Evolutionary conservation across 2,888 invertebrate species (phyloP).

Genomic region (Mythimna albipuncta): DNA sequence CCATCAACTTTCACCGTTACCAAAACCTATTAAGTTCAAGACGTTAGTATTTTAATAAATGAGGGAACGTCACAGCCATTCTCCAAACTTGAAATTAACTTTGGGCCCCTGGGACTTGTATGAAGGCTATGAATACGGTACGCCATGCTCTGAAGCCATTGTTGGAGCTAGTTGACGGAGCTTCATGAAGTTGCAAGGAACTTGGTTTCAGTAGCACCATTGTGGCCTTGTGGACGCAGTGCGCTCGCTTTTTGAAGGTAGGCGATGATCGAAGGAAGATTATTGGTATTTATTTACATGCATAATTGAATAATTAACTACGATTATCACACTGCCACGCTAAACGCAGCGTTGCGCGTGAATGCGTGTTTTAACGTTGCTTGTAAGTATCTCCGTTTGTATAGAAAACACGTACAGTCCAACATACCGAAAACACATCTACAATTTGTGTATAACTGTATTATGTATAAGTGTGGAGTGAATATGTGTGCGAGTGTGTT

Average conservation of each 20-base stretch:
- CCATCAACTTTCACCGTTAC: conserved; percentile 78
- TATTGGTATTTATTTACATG: too few species aligned
- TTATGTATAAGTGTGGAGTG: too few species aligned
- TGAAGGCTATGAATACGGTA: conserved; percentile 71
- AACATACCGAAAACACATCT: too few species aligned
- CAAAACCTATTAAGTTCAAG: conserved; percentile 86
- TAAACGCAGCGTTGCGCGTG: too few species aligned
- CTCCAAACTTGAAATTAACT: conserved; percentile 89
- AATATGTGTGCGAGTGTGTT: too few species aligned
- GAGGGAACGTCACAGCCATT: conserved; percentile 70
- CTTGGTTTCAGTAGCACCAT: conserved; percentile 38
- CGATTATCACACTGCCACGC: too few species aligned
- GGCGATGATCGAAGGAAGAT: conserved; percentile 15
- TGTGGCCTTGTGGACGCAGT: conserved; percentile 23
- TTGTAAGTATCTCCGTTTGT: too few species aligned
- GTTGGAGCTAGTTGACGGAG: conserved; percentile 51
- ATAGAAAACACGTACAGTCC: too few species aligned
- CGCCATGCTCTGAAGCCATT: conserved; percentile 63
- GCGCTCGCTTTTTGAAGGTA: conserved; percentile 25
- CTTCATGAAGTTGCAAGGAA: conserved; percentile 51
- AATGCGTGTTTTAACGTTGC: too few species aligned
- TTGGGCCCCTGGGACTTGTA: conserved; percentile 77
- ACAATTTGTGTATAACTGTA: too few species aligned
- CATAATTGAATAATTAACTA: too few species aligned
- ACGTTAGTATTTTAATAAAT: conserved; percentile 87